A percentile compares a stretch with the other conserved stretches of the same genome.
phyloP scores from a whole-genome alignment of 2,888 invertebrate genomes.

The Phortica okadai region DNA sequence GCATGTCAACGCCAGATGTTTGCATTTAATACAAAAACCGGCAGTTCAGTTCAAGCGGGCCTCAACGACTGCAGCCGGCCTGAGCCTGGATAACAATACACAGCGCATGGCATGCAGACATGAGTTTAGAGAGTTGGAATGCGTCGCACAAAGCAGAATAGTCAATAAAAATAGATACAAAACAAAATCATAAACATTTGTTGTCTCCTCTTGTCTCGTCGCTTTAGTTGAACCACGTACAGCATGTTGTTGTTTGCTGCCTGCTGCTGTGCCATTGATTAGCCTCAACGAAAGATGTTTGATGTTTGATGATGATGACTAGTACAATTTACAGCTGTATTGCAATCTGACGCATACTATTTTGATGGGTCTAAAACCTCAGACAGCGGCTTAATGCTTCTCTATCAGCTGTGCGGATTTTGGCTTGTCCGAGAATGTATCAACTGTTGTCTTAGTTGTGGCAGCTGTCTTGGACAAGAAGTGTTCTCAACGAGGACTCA shows the following conservation, averaged over 20 bases:
- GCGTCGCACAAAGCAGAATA: neutral
- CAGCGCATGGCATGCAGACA: constrained; percentile 31
- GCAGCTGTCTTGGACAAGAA: constrained; percentile 37
- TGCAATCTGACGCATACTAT: neutral
- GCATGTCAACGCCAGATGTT: constrained; percentile 30
- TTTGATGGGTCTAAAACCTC: constrained; percentile 22
- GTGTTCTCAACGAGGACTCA: neutral
- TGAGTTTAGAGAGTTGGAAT: constrained; percentile 18
- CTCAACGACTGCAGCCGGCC: neutral
- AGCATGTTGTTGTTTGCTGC: constrained; percentile 11
- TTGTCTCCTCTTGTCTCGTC: constrained; percentile 27
- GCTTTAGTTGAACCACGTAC: neutral
- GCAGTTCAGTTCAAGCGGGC: neutral
- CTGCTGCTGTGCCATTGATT: constrained; percentile 53
- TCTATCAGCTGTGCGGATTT: constrained; percentile 10
- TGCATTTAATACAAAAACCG: constrained; percentile 16
- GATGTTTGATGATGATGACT: neutral
- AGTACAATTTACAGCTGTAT: constrained; percentile 47
- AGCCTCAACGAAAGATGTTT: neutral
- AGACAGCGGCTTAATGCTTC: constrained; percentile 27
- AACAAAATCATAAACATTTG: constrained; percentile 40
- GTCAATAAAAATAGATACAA: constrained; percentile 45
- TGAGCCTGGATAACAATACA: neutral
- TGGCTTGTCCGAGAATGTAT: constrained; percentile 54
- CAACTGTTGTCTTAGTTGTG: constrained; percentile 23